These are phyloP conservation scores for Aphyosemion australe DNA, from an alignment of 2,113 vertebrate species.

Conservation along the genomic window DNA sequence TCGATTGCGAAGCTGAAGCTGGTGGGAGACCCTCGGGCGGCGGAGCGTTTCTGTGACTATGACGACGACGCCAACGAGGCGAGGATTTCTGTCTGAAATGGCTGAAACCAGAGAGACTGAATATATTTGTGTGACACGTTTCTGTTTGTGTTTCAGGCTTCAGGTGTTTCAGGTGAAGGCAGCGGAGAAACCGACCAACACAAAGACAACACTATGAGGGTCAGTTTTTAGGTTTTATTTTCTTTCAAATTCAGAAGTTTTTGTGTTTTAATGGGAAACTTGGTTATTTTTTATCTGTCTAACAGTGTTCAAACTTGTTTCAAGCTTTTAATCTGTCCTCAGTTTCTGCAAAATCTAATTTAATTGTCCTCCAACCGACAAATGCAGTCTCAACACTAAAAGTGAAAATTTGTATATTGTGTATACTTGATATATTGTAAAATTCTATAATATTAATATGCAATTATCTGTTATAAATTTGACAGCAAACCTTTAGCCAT, in stretches of 20 bases:
- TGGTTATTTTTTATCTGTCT: background rate
- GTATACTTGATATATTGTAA: too few relatives aligned
- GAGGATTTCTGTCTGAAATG: slow-evolving; percentile 35
- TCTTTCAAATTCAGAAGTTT: background rate
- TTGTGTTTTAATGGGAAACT: background rate
- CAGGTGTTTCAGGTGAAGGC: slow-evolving; percentile 87
- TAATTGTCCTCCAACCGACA: background rate
- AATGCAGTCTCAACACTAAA: background rate
- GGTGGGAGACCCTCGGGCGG: slow-evolving; percentile 78
- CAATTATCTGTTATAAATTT: too few relatives aligned
- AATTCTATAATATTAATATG: too few relatives aligned
- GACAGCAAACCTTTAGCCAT: too few relatives aligned
- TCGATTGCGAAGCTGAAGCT: slow-evolving; percentile 84
- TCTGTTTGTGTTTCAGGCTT: slow-evolving; percentile 70
- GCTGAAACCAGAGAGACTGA: background rate
- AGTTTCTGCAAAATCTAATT: background rate
- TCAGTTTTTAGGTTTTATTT: slow-evolving; percentile 16
- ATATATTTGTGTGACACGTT: background rate
- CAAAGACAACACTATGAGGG: slow-evolving; percentile 29
- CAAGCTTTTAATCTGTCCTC: too few relatives aligned
- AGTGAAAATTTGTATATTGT: too few relatives aligned
- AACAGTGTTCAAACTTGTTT: background rate
- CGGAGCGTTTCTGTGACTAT: slow-evolving; percentile 84
- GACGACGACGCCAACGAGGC: slow-evolving; percentile 85
- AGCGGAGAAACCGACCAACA: slow-evolving; percentile 74